Percentiles rank a stretch among this genome's conserved stretches.
These are phyloP conservation scores for Philopedon plagiatum DNA, from an alignment of 2,888 invertebrate species.

Conservation along the genomic window DNA sequence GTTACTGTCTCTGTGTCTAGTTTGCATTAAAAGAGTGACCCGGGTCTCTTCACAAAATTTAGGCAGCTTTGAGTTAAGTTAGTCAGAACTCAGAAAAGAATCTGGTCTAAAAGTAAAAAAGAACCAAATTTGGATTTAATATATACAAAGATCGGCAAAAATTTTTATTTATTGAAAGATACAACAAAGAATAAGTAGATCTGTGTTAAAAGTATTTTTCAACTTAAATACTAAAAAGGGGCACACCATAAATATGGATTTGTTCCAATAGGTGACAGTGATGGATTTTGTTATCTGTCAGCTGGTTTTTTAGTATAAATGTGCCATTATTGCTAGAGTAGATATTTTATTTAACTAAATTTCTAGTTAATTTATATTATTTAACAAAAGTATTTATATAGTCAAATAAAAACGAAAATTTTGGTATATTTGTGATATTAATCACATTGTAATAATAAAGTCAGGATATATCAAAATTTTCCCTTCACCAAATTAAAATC, in stretches of 20 bases:
- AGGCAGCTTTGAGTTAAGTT: too few relatives aligned
- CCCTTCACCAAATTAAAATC: constrained; percentile 62
- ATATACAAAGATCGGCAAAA: too few relatives aligned
- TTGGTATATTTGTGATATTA: constrained; percentile 63
- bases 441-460: constrained; percentile 26
- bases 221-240: constrained; percentile 40
- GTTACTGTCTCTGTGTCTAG: too few relatives aligned
- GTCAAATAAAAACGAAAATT: constrained; percentile 60
- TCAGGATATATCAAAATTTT: constrained; percentile 67
- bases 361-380: constrained; percentile 63
- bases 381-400: constrained; percentile 47
- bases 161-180: too few relatives aligned
- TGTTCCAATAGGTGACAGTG: constrained; percentile 63
- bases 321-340: constrained; percentile 68
- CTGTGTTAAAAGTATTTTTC: constrained; percentile 31
- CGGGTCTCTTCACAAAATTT: too few relatives aligned
- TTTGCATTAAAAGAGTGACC: too few relatives aligned
- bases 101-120: too few relatives aligned
- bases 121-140: too few relatives aligned
- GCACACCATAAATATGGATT: constrained; percentile 55
- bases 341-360: constrained; percentile 62
- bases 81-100: too few relatives aligned
- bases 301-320: constrained; percentile 64
- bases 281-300: constrained; percentile 68
- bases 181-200: too few relatives aligned